Percentiles rank a stretch among this genome's conserved stretches.
phyloP scores from a whole-genome alignment of 2,888 invertebrate genomes.

The Choreutis nemorana region DNA sequence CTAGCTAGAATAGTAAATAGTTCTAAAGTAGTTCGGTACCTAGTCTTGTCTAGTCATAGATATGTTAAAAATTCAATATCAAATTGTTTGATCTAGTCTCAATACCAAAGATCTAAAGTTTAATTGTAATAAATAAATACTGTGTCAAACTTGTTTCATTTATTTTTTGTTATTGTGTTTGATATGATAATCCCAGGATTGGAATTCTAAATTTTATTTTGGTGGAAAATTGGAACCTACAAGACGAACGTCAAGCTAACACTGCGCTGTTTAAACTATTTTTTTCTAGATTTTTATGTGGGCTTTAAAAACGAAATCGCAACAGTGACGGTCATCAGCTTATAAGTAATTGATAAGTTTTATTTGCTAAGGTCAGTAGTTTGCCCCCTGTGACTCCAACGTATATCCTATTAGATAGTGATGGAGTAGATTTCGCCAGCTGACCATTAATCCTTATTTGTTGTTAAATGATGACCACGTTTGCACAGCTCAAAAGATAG shows the following conservation, averaged over 20 bases:
- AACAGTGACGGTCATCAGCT: slow-evolving; percentile 14
- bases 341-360: slow-evolving; percentile 14
- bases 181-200: slow-evolving; percentile 3
- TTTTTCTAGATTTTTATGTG: slow-evolving; percentile 42
- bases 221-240: slow-evolving; percentile 26
- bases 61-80: slow-evolving; percentile 6
- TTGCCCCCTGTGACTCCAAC: too few relatives aligned
- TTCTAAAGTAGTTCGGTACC: too few relatives aligned
- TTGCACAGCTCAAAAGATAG: too few relatives aligned
- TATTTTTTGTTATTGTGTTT: slow-evolving; percentile 13
- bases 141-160: slow-evolving; percentile 49
- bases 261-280: slow-evolving; percentile 31
- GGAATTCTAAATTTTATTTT: slow-evolving; percentile 10
- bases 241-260: slow-evolving; percentile 47
- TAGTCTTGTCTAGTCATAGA: slow-evolving; percentile 55
- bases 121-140: slow-evolving; percentile 42
- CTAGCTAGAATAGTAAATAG: too few relatives aligned
- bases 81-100: slow-evolving; percentile 27
- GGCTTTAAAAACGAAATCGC: slow-evolving; percentile 24
- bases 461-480: too few relatives aligned
- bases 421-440: too few relatives aligned
- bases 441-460: too few relatives aligned
- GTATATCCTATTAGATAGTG: too few relatives aligned
- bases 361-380: slow-evolving; percentile 25
- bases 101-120: slow-evolving; percentile 27